A percentile compares a stretch with the other conserved stretches of the same genome.
Conservation (phyloP, 2,113 vertebrate genomes). For the Zeus faber region DNA sequence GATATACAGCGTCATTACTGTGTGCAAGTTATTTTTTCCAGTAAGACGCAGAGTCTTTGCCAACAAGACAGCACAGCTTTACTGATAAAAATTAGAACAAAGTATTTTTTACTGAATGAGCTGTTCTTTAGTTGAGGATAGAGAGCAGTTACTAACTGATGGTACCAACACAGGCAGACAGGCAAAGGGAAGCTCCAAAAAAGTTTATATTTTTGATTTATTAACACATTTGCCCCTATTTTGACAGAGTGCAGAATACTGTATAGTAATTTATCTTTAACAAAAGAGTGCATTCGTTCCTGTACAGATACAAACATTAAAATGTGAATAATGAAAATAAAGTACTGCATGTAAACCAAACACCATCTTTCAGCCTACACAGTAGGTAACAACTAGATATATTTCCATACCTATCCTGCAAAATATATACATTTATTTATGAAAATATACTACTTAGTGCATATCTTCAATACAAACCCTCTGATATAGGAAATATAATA, state of each 20-base stretch:
- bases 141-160: background rate
- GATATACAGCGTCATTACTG: too few species aligned
- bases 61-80: too few species aligned
- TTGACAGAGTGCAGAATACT: conserved; percentile 80
- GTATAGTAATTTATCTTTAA: conserved; percentile 79
- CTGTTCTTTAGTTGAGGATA: background rate
- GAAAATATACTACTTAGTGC: conserved; percentile 88
- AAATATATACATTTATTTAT: conserved; percentile 83
- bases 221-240: conserved; percentile 69
- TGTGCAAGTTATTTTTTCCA: too few species aligned
- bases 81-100: too few species aligned
- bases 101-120: background rate
- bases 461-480: conserved; percentile 38
- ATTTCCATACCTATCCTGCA: conserved; percentile 6
- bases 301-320: conserved; percentile 82
- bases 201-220: conserved; percentile 80
- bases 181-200: background rate
- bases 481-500: background rate
- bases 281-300: conserved; percentile 90
- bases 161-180: too few species aligned
- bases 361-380: conserved; percentile 92
- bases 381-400: conserved; percentile 85
- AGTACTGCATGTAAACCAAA: conserved; percentile 90
- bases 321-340: conserved; percentile 89
- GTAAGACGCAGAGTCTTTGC: too few species aligned